Evolutionary conservation across 2,888 invertebrate species (phyloP).

Genomic region (Stratiomys singularior): DNA sequence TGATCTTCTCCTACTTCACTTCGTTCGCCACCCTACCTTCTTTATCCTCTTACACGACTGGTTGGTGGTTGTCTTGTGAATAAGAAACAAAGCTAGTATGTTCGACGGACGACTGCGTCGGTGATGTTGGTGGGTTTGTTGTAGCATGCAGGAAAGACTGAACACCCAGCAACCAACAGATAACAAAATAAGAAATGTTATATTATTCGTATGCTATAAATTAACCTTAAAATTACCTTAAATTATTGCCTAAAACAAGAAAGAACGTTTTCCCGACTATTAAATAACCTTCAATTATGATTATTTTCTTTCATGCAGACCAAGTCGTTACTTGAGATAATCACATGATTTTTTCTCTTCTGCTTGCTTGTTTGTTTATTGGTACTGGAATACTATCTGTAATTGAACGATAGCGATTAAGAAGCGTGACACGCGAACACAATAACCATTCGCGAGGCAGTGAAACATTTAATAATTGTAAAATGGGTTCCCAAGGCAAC

Average conservation of each 20-base stretch:
- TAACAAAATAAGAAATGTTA: slow-evolving; percentile 43
- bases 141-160: neutral
- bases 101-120: neutral
- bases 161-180: slow-evolving; percentile 4
- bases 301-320: slow-evolving; percentile 26
- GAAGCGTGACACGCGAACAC: slow-evolving; percentile 43
- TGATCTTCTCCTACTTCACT: slow-evolving; percentile 10
- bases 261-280: slow-evolving; percentile 32
- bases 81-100: neutral
- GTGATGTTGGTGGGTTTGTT: neutral
- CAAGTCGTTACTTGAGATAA: slow-evolving; percentile 15
- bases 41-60: neutral
- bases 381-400: neutral
- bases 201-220: slow-evolving; percentile 42
- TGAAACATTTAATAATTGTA: slow-evolving; percentile 14
- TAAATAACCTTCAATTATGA: slow-evolving; percentile 44
- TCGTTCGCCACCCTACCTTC: neutral
- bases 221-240: slow-evolving; percentile 45
- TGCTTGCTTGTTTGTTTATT: neutral
- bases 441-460: slow-evolving; percentile 9
- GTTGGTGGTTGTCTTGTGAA: neutral
- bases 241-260: slow-evolving; percentile 42
- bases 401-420: slow-evolving; percentile 21
- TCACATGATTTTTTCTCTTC: slow-evolving; percentile 30
- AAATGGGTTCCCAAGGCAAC: neutral